Evolutionary conservation across 2,797 vertebrate genomes (phyloP), one percentile per base, ranked within the genome.

Genomic region (Neoniphon sammara): DNA sequence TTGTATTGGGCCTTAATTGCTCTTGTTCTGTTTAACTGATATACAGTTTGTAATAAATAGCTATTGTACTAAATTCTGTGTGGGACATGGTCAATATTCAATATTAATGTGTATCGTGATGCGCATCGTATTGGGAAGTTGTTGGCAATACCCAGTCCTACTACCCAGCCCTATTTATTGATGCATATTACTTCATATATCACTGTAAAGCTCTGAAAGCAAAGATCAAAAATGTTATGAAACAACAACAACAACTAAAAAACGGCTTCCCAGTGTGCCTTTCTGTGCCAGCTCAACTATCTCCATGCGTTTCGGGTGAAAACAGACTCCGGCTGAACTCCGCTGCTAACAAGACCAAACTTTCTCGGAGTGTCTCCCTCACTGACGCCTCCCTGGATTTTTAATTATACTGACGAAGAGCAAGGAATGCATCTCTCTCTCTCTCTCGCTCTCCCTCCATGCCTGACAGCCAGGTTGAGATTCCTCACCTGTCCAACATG

Each of bases 401-500:
- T 94, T 94, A 95, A 94, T 94, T 94, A 94, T 88, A 88, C 82
- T 89, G 89, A 93, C 86, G 80, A 90, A 90, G 90, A 91, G 86
- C 84, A 77, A 21, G 70, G 79, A 89, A 89, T 87, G 84, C 82
- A 87, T 89, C 89, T 74, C 85, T 62, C 82, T 77, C 64, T 49
- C 49, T 36, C 27, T 65, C 58, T 75, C 75, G 60, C 82, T 73
- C 55, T n/a, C 44, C 54, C 87, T 87, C 73, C 77, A 75, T 83
- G 89, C 89, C 89, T 94, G 94, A 94, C 94, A 94, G 93, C 87
- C 86, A 86, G 89, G 91, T 91, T 93, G 89, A 93, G 91, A 94
- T 93, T 93, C 91, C 91, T 95, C 94, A 94, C 94, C 94, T 95
- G 94, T 94, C 94, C 93, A 91, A 92, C 89, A 88, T 80, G 81